Evolutionary conservation across 2,888 invertebrate genomes (phyloP).

Genomic region (Frankliniella fusca): DNA sequence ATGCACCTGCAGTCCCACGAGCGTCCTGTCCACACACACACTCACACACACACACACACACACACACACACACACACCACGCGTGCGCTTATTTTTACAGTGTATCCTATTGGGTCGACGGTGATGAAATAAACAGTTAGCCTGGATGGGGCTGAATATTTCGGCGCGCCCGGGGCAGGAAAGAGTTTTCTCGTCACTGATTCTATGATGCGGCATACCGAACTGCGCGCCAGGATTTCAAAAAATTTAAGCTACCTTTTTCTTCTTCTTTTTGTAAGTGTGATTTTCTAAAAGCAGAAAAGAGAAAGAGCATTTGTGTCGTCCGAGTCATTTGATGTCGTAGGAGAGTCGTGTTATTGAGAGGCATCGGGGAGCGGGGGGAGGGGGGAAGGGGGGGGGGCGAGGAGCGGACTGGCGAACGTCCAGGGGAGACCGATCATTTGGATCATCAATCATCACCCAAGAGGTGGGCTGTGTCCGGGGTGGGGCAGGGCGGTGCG

Average conservation of each 20-base stretch:
- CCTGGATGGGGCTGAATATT: not conserved
- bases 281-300: no score
- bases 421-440: constrained; percentile 2
- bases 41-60: constrained; percentile 7
- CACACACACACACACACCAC: not conserved
- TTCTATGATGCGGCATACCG: no score
- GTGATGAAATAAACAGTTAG: not conserved
- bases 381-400: not conserved
- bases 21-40: not conserved
- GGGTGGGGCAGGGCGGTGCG: not conserved
- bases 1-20: no score
- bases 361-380: not conserved
- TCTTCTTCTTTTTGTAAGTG: no score
- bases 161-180: no score
- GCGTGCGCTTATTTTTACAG: not conserved
- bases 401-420: not conserved
- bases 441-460: constrained; percentile 11
- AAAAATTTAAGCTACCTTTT: no score
- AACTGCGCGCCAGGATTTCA: no score
- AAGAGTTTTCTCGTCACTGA: no score
- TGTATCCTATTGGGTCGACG: no score
- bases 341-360: not conserved
- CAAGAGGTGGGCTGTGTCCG: not conserved
- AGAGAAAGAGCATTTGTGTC: no score
- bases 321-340: no score